Conservation (phyloP, 2,797 vertebrate species). For the Tragelaphus eurycerus region DNA sequence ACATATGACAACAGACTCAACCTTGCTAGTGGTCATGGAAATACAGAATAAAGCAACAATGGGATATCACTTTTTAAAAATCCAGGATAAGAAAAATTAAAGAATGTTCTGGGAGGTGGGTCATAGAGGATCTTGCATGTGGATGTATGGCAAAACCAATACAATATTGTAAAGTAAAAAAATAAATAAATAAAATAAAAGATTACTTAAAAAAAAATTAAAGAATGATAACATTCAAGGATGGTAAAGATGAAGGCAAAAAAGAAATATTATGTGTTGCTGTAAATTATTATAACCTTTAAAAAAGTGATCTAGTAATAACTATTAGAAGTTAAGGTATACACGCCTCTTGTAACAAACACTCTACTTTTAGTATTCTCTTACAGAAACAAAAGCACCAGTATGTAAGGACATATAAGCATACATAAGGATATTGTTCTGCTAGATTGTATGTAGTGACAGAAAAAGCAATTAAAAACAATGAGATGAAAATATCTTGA, state of each 20-base stretch:
- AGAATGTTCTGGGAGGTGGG: neutral
- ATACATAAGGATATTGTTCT: neutral
- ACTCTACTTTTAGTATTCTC: neutral
- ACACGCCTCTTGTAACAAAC: neutral
- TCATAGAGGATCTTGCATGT: too few relatives aligned
- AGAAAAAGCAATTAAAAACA: conserved; percentile 23
- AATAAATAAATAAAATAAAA: too few relatives aligned
- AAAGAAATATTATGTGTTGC: neutral
- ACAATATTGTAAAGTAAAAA: too few relatives aligned
- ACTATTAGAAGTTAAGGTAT: neutral
- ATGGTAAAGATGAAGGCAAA: neutral
- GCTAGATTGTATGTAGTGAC: neutral
- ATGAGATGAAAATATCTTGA: neutral
- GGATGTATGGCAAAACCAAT: too few relatives aligned
- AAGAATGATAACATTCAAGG: neutral
- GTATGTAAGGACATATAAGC: neutral
- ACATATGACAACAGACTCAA: neutral
- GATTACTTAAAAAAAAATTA: neutral
- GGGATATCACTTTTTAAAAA: neutral
- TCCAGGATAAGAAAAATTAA: neutral
- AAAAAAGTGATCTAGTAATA: neutral
- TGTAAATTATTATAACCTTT: neutral
- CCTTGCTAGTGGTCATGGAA: neutral
- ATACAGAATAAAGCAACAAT: neutral
- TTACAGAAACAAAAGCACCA: neutral